Evolutionary conservation across 1,140 invertebrate species (phyloP).

Genomic region (Coelopa frigida): DNA sequence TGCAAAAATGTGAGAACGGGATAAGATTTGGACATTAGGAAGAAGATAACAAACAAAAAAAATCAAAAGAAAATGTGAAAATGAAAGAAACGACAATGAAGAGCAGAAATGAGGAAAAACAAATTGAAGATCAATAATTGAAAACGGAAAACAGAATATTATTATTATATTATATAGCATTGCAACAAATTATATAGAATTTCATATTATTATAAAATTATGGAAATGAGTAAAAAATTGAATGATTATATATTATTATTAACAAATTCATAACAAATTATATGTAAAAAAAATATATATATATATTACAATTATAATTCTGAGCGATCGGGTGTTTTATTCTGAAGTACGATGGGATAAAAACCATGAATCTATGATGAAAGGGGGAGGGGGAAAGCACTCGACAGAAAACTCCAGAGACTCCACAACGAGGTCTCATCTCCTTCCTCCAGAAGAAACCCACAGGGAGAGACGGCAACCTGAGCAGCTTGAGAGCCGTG

Average conservation of each 20-base stretch:
- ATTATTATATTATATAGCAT: conserved; percentile 1
- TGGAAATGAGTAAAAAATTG: too few species aligned
- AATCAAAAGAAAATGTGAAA: neutral
- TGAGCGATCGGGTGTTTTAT: too few species aligned
- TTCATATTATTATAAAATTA: conserved; percentile 6
- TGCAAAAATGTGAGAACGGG: neutral
- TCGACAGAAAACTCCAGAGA: too few species aligned
- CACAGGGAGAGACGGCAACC: too few species aligned
- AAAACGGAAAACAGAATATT: neutral
- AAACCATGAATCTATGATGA: too few species aligned
- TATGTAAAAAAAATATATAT: conserved; percentile 5
- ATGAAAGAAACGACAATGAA: neutral
- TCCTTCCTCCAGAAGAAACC: too few species aligned
- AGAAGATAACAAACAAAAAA: conserved; percentile 1
- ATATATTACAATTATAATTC: neutral
- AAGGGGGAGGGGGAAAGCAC: too few species aligned
- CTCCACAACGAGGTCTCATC: too few species aligned
- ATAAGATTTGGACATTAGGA: neutral
- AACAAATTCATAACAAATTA: too few species aligned
- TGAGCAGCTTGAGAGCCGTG: too few species aligned
- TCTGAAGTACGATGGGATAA: too few species aligned
- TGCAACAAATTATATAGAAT: conserved; percentile 1
- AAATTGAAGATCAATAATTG: neutral
- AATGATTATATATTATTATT: too few species aligned
- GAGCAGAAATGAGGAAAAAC: neutral